Percentiles rank a stretch among this genome's conserved stretches.
phyloP scores from a whole-genome alignment of 2,113 vertebrate genomes.

The Pantherophis guttatus region DNA sequence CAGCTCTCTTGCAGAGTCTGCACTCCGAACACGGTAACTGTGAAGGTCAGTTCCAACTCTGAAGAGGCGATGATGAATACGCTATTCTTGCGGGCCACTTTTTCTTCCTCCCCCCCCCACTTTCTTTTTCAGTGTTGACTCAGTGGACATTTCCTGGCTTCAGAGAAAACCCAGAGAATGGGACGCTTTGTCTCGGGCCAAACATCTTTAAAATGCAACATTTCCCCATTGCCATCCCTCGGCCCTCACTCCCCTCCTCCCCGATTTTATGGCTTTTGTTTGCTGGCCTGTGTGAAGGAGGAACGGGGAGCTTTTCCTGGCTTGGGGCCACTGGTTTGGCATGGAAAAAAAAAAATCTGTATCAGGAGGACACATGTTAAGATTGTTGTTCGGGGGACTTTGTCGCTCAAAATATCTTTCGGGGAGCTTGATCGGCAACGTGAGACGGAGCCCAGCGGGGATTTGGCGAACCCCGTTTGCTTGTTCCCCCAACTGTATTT shows the following conservation, averaged over 20 bases:
- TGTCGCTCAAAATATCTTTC: slow-evolving; percentile 45
- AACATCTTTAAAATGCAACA: slow-evolving; percentile 64
- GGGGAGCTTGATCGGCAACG: slow-evolving; percentile 37
- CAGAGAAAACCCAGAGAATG: slow-evolving; percentile 61
- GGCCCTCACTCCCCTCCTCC: slow-evolving; percentile 48
- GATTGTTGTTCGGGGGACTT: slow-evolving; percentile 61
- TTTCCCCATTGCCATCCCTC: slow-evolving; percentile 58
- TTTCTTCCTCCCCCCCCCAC: not conserved
- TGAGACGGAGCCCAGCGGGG: not conserved
- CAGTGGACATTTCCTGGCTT: slow-evolving; percentile 64
- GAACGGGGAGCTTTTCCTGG: slow-evolving; percentile 61
- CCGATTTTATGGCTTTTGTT: slow-evolving; percentile 59
- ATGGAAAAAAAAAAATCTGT: slow-evolving; percentile 55
- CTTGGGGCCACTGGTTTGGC: slow-evolving; percentile 61
- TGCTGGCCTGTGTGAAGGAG: slow-evolving; percentile 64
- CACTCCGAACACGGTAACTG: not conserved
- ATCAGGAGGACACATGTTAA: slow-evolving; percentile 46
- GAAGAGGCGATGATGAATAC: slow-evolving; percentile 65
- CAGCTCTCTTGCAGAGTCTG: not conserved
- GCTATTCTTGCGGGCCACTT: slow-evolving; percentile 59
- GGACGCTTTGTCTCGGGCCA: slow-evolving; percentile 61
- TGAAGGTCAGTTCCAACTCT: slow-evolving; percentile 63
- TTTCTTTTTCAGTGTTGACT: slow-evolving; percentile 47
- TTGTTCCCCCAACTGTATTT: not conserved
- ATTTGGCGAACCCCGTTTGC: too few species aligned